Base-by-base conservation (phyloP, 53 echinoderm and acorn worm species). In the Zoroaster sp. region DNA sequence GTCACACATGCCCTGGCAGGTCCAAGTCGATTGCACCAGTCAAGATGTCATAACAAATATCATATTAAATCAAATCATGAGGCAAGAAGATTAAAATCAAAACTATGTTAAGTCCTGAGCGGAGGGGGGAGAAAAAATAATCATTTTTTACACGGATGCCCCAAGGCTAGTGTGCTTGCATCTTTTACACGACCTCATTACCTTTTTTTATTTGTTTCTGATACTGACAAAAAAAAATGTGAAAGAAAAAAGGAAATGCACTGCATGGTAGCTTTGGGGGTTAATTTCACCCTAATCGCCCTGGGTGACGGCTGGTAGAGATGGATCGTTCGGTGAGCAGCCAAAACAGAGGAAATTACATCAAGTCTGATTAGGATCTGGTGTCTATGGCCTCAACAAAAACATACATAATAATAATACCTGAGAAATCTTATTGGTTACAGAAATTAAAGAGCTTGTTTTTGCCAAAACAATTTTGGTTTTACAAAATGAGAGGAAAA, bases 181-280 rank as follows among this genome's bases (percentile, higher is more conserved):
- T 85, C 85, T 85, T 71, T 51, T 71, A 69, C 85, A 51, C 49
- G 71, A 85, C 70, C 85, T 71, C 85, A 85, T 85, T 85, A 85
- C 85, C 47, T 13, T 70, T 45, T n/a, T 85, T 70, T 33, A 71
- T n/a, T 69, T 71, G 71, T 85, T 85, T 69, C 70, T 85, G 71
- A 71, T 70, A 12, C 45, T 47, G 25, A 20, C 28, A 49, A 35
- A 47, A 71, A 71, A 31, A 74, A 2, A 74, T 2, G 42, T 21
- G 23, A 17, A 74, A 40, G 12, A 25, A 42, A 42, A n/a, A 23
- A 13, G 15, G 77, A 34, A 14, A 49, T 51, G 49, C 11, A 51
- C 77, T 36, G 34, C 81, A 43, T 66, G 81, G 66, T 81, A 14
- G 71, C 85, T 70, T 34, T 15, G 7, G 21, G 81, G 71, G 49